Conservation (phyloP, 2,888 invertebrate species). For the Drosophila paramelanica region DNA sequence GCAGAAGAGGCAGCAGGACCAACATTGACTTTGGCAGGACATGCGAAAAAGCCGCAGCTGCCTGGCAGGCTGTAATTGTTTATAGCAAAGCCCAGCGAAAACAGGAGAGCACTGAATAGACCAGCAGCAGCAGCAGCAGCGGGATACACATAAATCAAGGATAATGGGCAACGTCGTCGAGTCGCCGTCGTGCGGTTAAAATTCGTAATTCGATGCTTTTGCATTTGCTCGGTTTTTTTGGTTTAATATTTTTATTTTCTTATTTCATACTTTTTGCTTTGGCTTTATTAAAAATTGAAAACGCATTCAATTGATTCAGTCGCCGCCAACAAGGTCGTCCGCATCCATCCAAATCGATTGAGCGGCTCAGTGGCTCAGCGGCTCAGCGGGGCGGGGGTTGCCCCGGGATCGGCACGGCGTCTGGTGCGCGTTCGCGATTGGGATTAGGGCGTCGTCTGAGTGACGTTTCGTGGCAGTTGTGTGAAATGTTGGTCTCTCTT, state of each 20-base stretch:
- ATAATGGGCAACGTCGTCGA: slow-evolving; percentile 76
- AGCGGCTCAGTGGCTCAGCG: slow-evolving; percentile 42
- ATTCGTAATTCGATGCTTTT: slow-evolving; percentile 78
- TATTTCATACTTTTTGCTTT: slow-evolving; percentile 26
- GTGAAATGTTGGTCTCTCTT: slow-evolving; percentile 59
- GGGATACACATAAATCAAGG: slow-evolving; percentile 79
- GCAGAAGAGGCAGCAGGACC: slow-evolving; percentile 51
- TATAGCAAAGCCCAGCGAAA: slow-evolving; percentile 60
- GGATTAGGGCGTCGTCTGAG: slow-evolving; percentile 74
- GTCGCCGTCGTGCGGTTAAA: slow-evolving; percentile 69
- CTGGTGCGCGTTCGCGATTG: slow-evolving; percentile 6
- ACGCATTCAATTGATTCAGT: slow-evolving; percentile 79
- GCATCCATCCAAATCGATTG: slow-evolving; percentile 63
- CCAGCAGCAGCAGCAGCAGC: slow-evolving; percentile 45
- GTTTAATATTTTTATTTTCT: slow-evolving; percentile 26
- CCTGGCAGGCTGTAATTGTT: slow-evolving; percentile 70
- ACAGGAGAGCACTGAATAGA: slow-evolving; percentile 40
- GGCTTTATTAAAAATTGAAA: slow-evolving; percentile 78
- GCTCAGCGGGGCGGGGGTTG: slow-evolving; percentile 27
- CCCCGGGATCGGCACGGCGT: neutral
- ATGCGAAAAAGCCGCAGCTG: slow-evolving; percentile 71
- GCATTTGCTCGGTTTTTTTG: slow-evolving; percentile 56
- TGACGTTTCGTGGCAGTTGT: slow-evolving; percentile 78
- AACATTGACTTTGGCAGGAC: slow-evolving; percentile 75
- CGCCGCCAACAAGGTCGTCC: slow-evolving; percentile 68